phyloP scores from a whole-genome alignment of 2,113 vertebrate genomes.

The Notothenia coriiceps region DNA sequence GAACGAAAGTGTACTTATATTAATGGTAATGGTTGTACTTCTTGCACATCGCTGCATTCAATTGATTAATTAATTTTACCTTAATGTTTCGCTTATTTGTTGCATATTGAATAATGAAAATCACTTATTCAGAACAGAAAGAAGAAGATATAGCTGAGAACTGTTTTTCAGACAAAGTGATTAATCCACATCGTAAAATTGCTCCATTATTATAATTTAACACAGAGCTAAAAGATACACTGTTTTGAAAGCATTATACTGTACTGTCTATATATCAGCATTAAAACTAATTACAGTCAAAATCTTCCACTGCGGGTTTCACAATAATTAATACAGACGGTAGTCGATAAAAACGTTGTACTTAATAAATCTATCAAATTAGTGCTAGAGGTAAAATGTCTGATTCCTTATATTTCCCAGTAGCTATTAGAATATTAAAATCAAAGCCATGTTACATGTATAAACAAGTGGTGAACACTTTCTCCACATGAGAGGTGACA shows the following conservation, averaged over 20 bases:
- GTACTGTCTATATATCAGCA: background rate
- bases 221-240: background rate
- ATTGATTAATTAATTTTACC: background rate
- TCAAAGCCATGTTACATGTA: conserved; percentile 19
- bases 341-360: conserved; percentile 5
- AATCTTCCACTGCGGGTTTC: background rate
- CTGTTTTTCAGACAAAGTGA: background rate
- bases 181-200: conserved; percentile 13
- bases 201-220: background rate
- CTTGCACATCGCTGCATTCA: background rate
- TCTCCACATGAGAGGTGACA: background rate
- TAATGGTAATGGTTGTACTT: background rate
- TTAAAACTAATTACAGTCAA: background rate
- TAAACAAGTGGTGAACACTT: conserved; percentile 15
- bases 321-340: conserved; percentile 12
- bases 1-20: too few relatives aligned
- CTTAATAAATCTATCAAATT: conserved; percentile 12
- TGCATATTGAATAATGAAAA: too few relatives aligned
- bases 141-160: background rate
- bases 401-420: background rate
- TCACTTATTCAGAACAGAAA: too few relatives aligned
- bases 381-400: background rate
- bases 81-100: background rate
- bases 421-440: conserved; percentile 12
- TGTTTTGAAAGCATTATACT: background rate